Base-by-base conservation (phyloP, 2,888 invertebrate species). In the Perithous albicinctus region DNA sequence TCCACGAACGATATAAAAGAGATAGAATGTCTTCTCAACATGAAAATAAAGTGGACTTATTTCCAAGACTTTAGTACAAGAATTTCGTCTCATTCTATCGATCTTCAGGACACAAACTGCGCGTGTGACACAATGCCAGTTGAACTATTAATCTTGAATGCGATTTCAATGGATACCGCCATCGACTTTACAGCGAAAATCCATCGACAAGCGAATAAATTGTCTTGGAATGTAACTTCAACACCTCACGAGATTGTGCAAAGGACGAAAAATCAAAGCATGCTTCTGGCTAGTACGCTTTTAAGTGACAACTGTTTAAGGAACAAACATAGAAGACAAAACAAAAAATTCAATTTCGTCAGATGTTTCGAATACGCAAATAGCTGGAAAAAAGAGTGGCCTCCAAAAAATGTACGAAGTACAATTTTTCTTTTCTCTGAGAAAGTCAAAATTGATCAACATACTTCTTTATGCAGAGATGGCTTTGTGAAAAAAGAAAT, bases 1-100 rank as follows among this genome's bases (percentile, higher is more conserved):
- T 73, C 54, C 38, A 43, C 51, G 61, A 43, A 32, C n/a, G 73
- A 81, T 69, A 81, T 66, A 32, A 10, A 7, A 72, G 41, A 63
- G 61, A 54, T 63, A 23, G 69, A 74, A 69, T 69, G 41, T 63
- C 48, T 41, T 66, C 12, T 46, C 70, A 15, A 29, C 51, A 20
- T 69, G 15, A 69, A 66, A 56, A 54, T n/a, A 46, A 23, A 43
- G 46, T 43, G 32, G 10, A n/a, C 43, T 78, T 61, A n/a, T n/a
- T 72, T 77, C 77, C 35, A 23, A 38, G 63, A 10, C 56, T 73
- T 56, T 12, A 54, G 15, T 70, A 18, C 38, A 35, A 63, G 63
- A 72, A 41, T 51, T 51, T 80, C 61, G 12, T 8, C 59, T 72
- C 38, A 18, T 23, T 74, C 12, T 20, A 63, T 74, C 67, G 61